Conservation (phyloP, 2,113 vertebrate species). For the Cebus imitator region DNA sequence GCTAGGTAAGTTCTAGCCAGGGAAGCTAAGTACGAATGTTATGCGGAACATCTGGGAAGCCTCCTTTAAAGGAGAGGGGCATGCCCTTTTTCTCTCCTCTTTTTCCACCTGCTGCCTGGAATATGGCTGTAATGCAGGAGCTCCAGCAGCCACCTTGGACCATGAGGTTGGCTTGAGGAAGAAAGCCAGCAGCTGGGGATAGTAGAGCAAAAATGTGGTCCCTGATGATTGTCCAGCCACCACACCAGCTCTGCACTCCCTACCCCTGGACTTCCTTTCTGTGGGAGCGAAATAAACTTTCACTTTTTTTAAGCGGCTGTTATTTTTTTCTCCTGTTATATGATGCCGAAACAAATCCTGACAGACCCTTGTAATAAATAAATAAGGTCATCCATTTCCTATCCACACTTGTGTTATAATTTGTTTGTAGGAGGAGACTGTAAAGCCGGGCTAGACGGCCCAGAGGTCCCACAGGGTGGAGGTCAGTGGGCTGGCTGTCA, state of each 20-base stretch:
- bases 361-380: too few relatives aligned
- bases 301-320: not conserved
- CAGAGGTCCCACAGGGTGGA: accelerated
- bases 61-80: not conserved
- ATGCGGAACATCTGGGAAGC: not conserved
- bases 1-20: not conserved
- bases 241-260: not conserved
- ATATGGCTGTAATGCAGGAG: not conserved
- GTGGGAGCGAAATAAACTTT: not conserved
- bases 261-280: too few relatives aligned
- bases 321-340: not conserved
- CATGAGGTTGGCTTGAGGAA: not conserved
- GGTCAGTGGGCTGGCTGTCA: not conserved
- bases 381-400: not conserved
- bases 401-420: not conserved
- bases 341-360: not conserved
- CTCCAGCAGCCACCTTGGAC: not conserved
- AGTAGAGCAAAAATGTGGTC: not conserved
- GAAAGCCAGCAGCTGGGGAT: not conserved
- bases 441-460: not conserved
- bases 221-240: not conserved
- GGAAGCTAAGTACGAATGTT: too few relatives aligned
- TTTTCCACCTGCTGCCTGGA: not conserved
- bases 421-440: not conserved
- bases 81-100: not conserved